Evolutionary conservation across 2,888 invertebrate genomes (phyloP), one percentile per base, ranked within the genome.

Genomic region (Euclidia mi): DNA sequence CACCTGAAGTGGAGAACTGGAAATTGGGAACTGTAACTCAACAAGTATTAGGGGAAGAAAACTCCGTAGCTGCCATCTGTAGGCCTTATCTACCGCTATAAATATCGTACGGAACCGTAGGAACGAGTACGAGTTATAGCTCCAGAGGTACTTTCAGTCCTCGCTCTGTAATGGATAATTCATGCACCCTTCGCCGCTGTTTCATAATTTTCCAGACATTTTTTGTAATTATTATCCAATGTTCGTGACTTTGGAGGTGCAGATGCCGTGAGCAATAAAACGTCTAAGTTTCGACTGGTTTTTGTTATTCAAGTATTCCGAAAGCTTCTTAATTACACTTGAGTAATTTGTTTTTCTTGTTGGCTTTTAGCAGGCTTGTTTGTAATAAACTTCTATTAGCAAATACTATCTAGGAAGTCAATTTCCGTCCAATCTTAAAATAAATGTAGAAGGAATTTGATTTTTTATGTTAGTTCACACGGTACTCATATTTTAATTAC

Each of bases 11-110:
- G 89, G 82, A 85, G 84, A 84, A 78, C 87, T 90, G 89, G 88
- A 93, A 93, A 94, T 94, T 94, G 93, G 90, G 90, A 89, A 86
- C 89, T 88, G 92, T 94, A 93, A 93, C 89, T 94, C 93, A 94
- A 92, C 92, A 90, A 93, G 92, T 94, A 93, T 92, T 91, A 92
- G 88, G 92, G 90, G 89, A 86, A 88, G 92, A 92, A 92, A 94
- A 92, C 87, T 92, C 87, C 82, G 81, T 78, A 76, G 81, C 78
- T 79, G 88, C 92, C 94, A 93, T 94, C 94, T 93, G 94, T 89
- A 94, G 89, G 89, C 89, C 90, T 94, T 94, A 93, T 94, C 94
- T 94, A 77, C 74, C 70, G 75, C 88, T 85, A 92, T 94, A 94
- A 94, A 92, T 93, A 92, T 87, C 77, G 75, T 85, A 85, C 85